phyloP scores from a whole-genome alignment of 1,140 invertebrate species.

The Colletes latitarsis region DNA sequence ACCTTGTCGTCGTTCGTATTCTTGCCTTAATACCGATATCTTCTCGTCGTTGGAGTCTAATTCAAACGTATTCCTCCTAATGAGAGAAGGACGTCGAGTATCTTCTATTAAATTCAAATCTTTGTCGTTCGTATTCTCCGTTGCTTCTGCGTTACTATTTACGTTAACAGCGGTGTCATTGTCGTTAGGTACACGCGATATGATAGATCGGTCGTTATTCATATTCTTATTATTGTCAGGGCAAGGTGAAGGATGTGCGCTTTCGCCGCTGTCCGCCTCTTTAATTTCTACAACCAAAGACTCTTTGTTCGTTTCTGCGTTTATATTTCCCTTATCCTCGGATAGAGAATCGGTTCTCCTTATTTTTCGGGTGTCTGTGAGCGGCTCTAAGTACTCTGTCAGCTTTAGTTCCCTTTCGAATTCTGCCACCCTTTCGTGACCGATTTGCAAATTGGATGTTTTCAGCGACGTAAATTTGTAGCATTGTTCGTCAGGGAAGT shows the following conservation, averaged over 20 bases:
- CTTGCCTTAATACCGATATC: conserved; percentile 79
- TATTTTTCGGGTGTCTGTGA: conserved; percentile 66
- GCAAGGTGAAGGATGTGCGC: conserved; percentile 77
- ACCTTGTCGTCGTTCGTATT: conserved; percentile 84
- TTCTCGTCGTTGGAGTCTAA: conserved; percentile 79
- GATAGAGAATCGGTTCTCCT: conserved; percentile 64
- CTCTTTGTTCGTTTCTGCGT: conserved; percentile 71
- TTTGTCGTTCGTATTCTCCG: conserved; percentile 7
- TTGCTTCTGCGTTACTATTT: neutral
- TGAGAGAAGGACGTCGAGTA: conserved; percentile 72
- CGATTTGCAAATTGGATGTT: conserved; percentile 53
- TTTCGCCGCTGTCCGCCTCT: conserved; percentile 78
- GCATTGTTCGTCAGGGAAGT: conserved; percentile 30
- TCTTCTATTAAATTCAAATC: conserved; percentile 26
- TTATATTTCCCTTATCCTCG: conserved; percentile 54
- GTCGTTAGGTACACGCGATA: conserved; percentile 15
- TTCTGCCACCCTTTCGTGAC: conserved; percentile 67
- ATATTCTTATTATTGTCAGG: conserved; percentile 72
- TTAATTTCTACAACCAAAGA: conserved; percentile 77
- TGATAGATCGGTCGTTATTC: conserved; percentile 32
- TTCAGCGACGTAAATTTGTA: conserved; percentile 57
- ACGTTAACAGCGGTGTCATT: neutral
- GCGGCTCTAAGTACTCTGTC: conserved; percentile 70
- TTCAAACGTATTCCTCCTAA: conserved; percentile 81
- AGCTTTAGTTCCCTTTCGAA: conserved; percentile 71